A percentile compares a stretch with the other conserved stretches of the same genome.
Conservation (phyloP, 2,113 vertebrate species). For the Salvelinus fontinalis region DNA sequence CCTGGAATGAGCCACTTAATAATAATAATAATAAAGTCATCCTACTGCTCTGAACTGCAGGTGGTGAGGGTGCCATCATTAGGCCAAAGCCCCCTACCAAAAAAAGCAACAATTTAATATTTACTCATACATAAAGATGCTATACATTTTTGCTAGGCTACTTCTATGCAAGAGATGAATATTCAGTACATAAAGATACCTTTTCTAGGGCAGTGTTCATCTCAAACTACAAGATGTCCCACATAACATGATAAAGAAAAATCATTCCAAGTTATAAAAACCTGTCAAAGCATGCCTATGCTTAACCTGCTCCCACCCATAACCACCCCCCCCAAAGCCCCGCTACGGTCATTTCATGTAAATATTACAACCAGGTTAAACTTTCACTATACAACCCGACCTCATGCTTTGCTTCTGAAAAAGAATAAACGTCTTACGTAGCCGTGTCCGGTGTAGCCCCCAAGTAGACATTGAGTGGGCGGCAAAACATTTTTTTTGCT, state of each 20-base stretch:
- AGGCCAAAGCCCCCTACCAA: conserved; percentile 48
- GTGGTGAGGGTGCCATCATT: too few relatives aligned
- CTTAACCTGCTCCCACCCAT: conserved; percentile 32
- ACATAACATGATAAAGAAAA: conserved; percentile 70
- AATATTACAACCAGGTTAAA: conserved; percentile 55
- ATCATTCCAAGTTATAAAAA: conserved; percentile 65
- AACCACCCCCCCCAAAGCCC: conserved; percentile 28
- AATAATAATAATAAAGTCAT: too few relatives aligned
- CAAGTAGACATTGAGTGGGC: conserved; percentile 17
- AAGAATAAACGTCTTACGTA: conserved; percentile 21
- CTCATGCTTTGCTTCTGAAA: conserved; percentile 60
- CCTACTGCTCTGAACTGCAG: too few relatives aligned
- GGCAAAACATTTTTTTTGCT: background rate
- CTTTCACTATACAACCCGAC: conserved; percentile 83
- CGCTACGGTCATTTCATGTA: conserved; percentile 47
- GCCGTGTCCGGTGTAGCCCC: conserved; percentile 32
- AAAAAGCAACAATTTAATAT: conserved; percentile 81
- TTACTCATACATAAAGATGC: conserved; percentile 86
- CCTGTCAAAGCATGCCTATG: conserved; percentile 68
- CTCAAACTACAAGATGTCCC: conserved; percentile 77
- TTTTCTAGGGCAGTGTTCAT: conserved; percentile 81
- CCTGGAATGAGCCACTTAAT: conserved; percentile 31
- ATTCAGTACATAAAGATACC: conserved; percentile 68
- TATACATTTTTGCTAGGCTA: conserved; percentile 77
- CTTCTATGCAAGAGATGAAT: conserved; percentile 72